Percentiles rank a stretch among this genome's conserved stretches.
Evolutionary conservation across 2,888 invertebrate species (phyloP).

Genomic region (Acanthosepion esculentum): DNA sequence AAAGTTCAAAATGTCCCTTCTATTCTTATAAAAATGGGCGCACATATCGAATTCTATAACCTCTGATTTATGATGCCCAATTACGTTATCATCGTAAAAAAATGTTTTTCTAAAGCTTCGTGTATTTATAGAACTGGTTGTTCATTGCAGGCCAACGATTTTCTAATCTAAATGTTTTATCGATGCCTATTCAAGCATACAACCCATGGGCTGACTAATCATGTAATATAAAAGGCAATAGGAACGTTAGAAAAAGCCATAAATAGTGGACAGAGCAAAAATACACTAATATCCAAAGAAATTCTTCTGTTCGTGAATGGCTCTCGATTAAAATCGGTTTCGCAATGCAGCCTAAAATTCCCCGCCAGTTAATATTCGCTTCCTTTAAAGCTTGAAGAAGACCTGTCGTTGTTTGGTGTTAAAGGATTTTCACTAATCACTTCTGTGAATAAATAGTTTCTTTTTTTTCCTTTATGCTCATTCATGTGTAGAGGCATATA

Average conservation of each 20-base stretch:
- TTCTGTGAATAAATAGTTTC: no score
- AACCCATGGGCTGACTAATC: conserved; percentile 4
- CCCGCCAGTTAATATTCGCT: background rate
- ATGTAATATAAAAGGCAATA: conserved; percentile 9
- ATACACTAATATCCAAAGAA: background rate
- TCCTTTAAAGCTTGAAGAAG: background rate
- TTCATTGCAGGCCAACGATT: background rate
- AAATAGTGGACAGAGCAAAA: background rate
- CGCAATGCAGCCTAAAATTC: background rate
- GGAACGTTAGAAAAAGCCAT: background rate
- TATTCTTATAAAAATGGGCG: background rate
- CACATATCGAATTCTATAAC: background rate
- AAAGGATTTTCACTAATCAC: no score
- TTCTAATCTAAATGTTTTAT: conserved; percentile 22
- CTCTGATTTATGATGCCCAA: background rate
- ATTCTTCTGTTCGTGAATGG: background rate
- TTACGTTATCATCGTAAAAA: background rate
- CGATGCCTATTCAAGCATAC: background rate
- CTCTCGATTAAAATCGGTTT: background rate
- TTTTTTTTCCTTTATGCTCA: no score
- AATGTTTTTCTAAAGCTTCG: background rate
- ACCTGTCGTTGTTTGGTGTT: background rate
- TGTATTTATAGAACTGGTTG: background rate
- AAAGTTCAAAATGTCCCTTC: background rate
- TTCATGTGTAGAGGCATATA: no score